Base-by-base conservation (phyloP, 2,797 vertebrate species). In the Bucorvus abyssinicus region DNA sequence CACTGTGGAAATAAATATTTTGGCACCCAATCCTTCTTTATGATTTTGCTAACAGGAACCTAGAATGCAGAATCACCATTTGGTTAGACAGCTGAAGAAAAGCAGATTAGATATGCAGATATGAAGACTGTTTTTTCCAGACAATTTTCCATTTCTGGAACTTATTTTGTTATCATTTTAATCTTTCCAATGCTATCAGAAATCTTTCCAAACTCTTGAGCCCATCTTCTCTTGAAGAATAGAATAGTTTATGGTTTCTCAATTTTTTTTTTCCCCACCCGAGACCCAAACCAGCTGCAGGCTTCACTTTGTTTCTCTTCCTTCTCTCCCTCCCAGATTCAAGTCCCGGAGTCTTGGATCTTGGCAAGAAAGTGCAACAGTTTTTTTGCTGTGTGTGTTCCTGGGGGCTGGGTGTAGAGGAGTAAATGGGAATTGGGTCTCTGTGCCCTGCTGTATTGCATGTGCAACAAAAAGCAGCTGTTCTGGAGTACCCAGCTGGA, bases 21-120 rank as follows among this genome's bases (percentile, higher is more conserved):
- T 94, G 93, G 91, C 27, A 89, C 23, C 22, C 10, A 3, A 4
- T 42, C 15, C 36, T 94, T 92, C 69, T 36, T 71, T 84, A 65
- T 18, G 87, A 61, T 87, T 71, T 87, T 95, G 32, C 61, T 75
- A 81, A 73, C 67, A 81, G 68, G 49, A 94, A 60, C n/a, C 22
- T 75, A 67, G 49, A 92, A 29, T 52, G n/a, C 17, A 64, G 87
- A 75, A 70, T 73, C 79, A 80, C 34, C 24, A 18, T 94, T 95
- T 96, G 74, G 69, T 95, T 57, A 84, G 79, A 55, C 74, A 93
- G 70, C 84, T 95, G 92, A 97, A 70, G 74, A 85, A 90, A 90
- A 94, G 29, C 76, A 94, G 89, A 93, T 96, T 82, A 96, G 90
- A 91, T 87, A 95, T 78, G 74, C 26, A 92, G 95, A 97, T 97